Base-by-base conservation (phyloP, 2,113 vertebrate species). In the Neomonachus schauinslandi region DNA sequence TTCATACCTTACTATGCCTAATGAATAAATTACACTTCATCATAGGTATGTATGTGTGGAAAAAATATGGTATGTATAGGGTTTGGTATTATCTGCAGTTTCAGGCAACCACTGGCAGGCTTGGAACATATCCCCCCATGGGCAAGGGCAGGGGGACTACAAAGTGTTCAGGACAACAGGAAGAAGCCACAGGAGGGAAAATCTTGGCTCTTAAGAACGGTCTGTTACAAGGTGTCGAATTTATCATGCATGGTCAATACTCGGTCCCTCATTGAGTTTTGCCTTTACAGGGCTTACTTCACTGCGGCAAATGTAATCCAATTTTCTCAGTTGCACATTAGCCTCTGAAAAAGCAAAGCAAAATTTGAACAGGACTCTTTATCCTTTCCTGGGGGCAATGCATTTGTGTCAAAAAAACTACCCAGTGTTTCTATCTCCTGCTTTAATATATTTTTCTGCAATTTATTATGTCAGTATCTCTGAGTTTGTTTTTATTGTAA, bases 241-340 rank as follows among this genome's bases (percentile, higher is more conserved):
- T 72, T 67, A 33, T 67, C 80, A 91, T 53, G n/a, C 46, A 24
- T 31, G 39, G 72, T 84, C 61, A 89, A 4, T 39, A n/a, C 42
- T 13, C 51, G 77, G 36, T n/a, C 51, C 53, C 95, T 96, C 72
- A 24, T 72, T 96, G 91, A 72, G 21, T 59, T 89, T 61, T 59
- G 19, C 26, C 46, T 92, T 95, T 80, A 72, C 63, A 28, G 72
- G 71, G 63, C 80, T 80, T 91, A 8, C 77, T 82, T 97, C 28
- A 16, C 9, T 79, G 49, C 63, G 67, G 13, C 85, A 94, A 94
- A 84, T 49, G 21, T 84, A 96, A 97, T 97, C 85, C 59, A 91
- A 42, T 98, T 97, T 96, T 96, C 82, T 94, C 71, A 79, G 51
- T 76, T 83, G 79, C 69, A 81, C 55, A 81, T 92, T 79, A 83